A percentile compares a stretch with the other conserved stretches of the same genome.
Evolutionary conservation across 2,797 vertebrate species (phyloP).

Genomic region (Pteronotus mesoamericanus): DNA sequence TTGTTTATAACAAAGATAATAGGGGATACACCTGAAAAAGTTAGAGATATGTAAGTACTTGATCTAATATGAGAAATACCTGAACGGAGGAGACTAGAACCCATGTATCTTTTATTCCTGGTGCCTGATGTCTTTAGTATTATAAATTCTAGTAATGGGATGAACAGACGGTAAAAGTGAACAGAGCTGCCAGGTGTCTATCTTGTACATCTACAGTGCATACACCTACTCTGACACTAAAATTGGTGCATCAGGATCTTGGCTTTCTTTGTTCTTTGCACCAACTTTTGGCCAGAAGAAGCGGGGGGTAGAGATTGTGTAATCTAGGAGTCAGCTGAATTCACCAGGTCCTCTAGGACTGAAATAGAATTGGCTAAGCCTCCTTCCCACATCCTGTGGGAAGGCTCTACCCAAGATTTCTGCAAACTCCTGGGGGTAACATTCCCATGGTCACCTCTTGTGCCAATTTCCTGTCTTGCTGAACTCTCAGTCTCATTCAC

Average conservation of each 20-base stretch:
- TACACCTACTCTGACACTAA: background rate
- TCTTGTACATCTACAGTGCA: background rate
- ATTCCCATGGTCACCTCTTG: background rate
- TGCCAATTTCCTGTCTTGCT: background rate
- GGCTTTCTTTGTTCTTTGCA: background rate
- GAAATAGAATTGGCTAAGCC: background rate
- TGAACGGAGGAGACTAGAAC: background rate
- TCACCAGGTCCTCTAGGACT: background rate
- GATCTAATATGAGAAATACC: background rate
- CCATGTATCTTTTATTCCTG: accelerated
- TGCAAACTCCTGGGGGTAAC: background rate
- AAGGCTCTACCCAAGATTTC: background rate
- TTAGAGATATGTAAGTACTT: background rate
- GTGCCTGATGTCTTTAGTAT: background rate
- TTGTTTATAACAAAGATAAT: background rate
- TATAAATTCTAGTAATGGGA: too few relatives aligned
- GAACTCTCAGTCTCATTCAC: background rate
- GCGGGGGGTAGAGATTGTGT: background rate
- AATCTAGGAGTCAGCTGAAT: background rate
- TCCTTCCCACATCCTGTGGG: slow-evolving; percentile 65
- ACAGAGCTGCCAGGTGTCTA: background rate
- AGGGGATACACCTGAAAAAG: background rate
- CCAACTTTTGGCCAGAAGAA: background rate
- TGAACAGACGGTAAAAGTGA: accelerated
- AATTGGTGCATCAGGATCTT: background rate